Conservation (phyloP, 2,113 vertebrate genomes). For the Corydoras maculifer region DNA sequence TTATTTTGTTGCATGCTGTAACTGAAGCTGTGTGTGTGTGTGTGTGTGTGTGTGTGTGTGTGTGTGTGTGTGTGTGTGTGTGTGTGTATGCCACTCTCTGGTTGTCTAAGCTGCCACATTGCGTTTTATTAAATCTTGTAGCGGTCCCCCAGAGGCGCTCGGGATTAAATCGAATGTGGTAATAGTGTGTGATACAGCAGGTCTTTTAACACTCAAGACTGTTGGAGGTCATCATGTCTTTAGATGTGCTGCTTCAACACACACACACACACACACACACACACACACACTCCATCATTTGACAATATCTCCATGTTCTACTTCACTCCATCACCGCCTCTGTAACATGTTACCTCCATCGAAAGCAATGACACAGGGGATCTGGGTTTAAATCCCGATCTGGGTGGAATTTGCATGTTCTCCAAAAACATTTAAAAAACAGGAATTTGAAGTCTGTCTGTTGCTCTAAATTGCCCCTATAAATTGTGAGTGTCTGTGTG, state of each 20-base stretch:
- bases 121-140: slow-evolving; percentile 65
- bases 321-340: slow-evolving; percentile 7
- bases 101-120: slow-evolving; percentile 61
- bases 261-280: too few relatives aligned
- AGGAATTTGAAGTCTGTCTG: too few relatives aligned
- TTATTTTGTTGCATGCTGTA: too few relatives aligned
- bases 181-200: slow-evolving; percentile 47
- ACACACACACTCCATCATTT: background rate
- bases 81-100: background rate
- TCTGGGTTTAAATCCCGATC: too few relatives aligned
- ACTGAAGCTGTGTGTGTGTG: too few relatives aligned
- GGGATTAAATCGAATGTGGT: slow-evolving; percentile 62
- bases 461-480: too few relatives aligned
- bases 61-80: background rate
- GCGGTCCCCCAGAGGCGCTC: slow-evolving; percentile 50
- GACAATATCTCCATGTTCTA: slow-evolving; percentile 30
- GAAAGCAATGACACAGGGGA: too few relatives aligned
- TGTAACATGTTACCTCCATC: background rate
- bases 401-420: too few relatives aligned
- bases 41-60: slow-evolving; percentile 10
- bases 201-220: slow-evolving; percentile 10
- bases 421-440: too few relatives aligned
- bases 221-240: slow-evolving; percentile 35
- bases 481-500: too few relatives aligned
- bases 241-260: background rate